phyloP scores from a whole-genome alignment of 2,888 invertebrate genomes.

The Pseudoips prasinana region DNA sequence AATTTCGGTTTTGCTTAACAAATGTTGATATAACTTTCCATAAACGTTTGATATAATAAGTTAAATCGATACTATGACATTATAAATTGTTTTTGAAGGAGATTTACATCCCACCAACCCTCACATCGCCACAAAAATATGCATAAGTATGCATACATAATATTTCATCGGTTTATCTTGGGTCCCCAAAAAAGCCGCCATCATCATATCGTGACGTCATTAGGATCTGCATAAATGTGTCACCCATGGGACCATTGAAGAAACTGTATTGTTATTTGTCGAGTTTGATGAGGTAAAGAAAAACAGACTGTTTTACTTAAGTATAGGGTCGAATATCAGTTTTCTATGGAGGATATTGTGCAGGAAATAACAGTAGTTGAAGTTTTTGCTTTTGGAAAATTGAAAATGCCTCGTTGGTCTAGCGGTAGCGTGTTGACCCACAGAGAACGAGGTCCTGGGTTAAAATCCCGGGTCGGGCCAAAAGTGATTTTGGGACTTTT shows the following conservation, averaged over 20 bases:
- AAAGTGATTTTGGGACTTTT: no score
- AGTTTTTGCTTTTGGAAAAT: not conserved
- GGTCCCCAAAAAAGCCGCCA: conserved; percentile 13
- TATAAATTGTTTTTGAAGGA: no score
- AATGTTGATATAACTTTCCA: no score
- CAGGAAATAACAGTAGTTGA: conserved; percentile 9
- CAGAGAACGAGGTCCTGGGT: no score
- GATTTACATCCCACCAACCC: no score
- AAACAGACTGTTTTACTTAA: conserved; percentile 2
- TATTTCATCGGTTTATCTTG: conserved; percentile 32
- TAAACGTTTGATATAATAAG: no score
- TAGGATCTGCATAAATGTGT: conserved; percentile 71
- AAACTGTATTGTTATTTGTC: conserved; percentile 17
- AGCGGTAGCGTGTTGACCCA: no score
- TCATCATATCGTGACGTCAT: conserved; percentile 24
- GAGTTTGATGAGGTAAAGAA: conserved; percentile 2
- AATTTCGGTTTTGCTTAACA: no score
- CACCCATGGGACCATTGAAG: conserved; percentile 50
- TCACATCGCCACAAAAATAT: not conserved
- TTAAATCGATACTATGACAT: no score
- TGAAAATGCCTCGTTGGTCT: no score
- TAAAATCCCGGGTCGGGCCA: no score
- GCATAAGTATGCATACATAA: conserved; percentile 26
- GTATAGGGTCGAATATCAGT: conserved; percentile 7
- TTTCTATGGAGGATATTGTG: not conserved